Evolutionary conservation across 2,888 invertebrate species (phyloP).

Genomic region (Polylopha cassiicola): DNA sequence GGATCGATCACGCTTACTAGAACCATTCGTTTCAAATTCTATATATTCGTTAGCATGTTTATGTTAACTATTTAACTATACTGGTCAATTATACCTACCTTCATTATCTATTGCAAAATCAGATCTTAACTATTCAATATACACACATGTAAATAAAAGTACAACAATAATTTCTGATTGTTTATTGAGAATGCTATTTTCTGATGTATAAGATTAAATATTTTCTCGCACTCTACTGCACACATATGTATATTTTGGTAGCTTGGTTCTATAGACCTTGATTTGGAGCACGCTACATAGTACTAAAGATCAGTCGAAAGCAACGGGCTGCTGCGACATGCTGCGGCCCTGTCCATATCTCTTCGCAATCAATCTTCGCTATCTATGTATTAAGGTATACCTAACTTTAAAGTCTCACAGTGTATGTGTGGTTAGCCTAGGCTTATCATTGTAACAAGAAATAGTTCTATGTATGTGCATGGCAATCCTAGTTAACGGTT

Average conservation of each 20-base stretch:
- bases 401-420: slow-evolving; percentile 53
- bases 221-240: slow-evolving; percentile 66
- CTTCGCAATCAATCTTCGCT: slow-evolving; percentile 36
- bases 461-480: slow-evolving; percentile 68
- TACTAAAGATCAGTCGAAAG: too few species aligned
- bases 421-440: slow-evolving; percentile 71
- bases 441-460: slow-evolving; percentile 51
- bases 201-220: slow-evolving; percentile 62
- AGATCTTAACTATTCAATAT: slow-evolving; percentile 58
- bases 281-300: slow-evolving; percentile 56
- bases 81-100: slow-evolving; percentile 53
- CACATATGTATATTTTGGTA: slow-evolving; percentile 67
- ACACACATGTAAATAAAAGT: slow-evolving; percentile 67
- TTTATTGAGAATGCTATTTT: slow-evolving; percentile 68
- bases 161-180: slow-evolving; percentile 65
- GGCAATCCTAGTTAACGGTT: slow-evolving; percentile 71
- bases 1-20: slow-evolving; percentile 26
- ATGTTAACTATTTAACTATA: slow-evolving; percentile 29
- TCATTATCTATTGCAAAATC: slow-evolving; percentile 40
- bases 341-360: slow-evolving; percentile 49
- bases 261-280: slow-evolving; percentile 57
- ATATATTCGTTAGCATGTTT: slow-evolving; percentile 22
- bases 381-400: slow-evolving; percentile 51
- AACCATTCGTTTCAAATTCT: slow-evolving; percentile 10
- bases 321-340: too few species aligned